Conservation (phyloP, 2,888 invertebrate species). For the Andrena camellia region DNA sequence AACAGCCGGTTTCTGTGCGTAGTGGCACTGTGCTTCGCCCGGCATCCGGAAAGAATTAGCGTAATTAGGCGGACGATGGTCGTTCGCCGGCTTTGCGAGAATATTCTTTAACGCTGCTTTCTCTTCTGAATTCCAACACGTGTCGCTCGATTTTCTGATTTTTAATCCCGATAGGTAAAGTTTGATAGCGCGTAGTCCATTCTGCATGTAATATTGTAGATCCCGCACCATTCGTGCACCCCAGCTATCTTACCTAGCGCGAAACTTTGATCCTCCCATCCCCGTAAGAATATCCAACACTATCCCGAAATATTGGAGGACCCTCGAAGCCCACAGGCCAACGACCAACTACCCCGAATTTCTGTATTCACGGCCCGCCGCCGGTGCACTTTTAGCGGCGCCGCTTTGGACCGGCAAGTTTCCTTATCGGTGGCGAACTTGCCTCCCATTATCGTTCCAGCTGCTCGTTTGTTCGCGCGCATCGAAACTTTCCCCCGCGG, state of each 20-base stretch:
- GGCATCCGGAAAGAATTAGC: conserved; percentile 52
- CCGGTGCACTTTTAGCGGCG: conserved; percentile 16
- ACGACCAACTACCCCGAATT: conserved; percentile 1
- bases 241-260: not conserved
- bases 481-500: conserved; percentile 28
- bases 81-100: not conserved
- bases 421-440: conserved; percentile 22
- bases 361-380: conserved; percentile 13
- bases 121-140: too few species aligned
- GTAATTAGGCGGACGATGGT: conserved; percentile 53
- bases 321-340: not conserved
- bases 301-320: conserved; percentile 1
- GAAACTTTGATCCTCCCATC: not conserved
- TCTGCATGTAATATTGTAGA: too few species aligned
- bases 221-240: not conserved
- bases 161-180: too few species aligned
- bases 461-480: conserved; percentile 22
- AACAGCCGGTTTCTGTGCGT: conserved; percentile 47
- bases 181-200: too few species aligned
- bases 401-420: conserved; percentile 6
- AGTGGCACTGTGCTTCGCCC: conserved; percentile 33
- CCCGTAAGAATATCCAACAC: not conserved
- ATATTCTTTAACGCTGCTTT: too few species aligned
- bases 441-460: conserved; percentile 14
- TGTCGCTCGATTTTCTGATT: too few species aligned